Evolutionary conservation across 2,888 invertebrate species (phyloP), one percentile per base, ranked within the genome.

Genomic region (Lapara coniferarum): DNA sequence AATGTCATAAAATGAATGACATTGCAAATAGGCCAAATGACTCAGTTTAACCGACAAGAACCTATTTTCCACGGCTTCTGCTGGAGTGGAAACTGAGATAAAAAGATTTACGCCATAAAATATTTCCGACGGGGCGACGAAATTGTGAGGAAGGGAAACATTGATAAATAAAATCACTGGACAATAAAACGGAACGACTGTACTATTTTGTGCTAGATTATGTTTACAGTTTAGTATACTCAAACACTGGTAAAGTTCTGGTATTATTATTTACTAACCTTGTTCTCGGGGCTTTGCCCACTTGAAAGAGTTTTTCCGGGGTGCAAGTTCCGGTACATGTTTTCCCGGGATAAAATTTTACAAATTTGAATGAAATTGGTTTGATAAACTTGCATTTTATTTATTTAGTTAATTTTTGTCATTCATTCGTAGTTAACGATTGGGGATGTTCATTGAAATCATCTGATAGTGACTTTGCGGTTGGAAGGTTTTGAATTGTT

Each of bases 31-130:
- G 7, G 16, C 51, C 16, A 68, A 58, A 58, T 68, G 52, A 70
- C 66, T 57, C 59, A 55, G 66, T 67, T 37, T 70, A 73, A 75
- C 71, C 72, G 72, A 72, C 73, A 74, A 71, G 80, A 77, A 78
- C 72, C 72, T 75, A 72, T 77, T 75, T 72, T 70, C 68, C 73
- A 70, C 68, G 72, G 73, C 74, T 76, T 79, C 72, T 78, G 81
- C 76, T 80, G 79, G 85, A 82, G 84, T 92, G 92, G 89, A 89
- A 91, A 85, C 81, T 66, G 78, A 79, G 92, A 92, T 92, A 92
- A 91, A 90, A 78, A 85, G 90, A 88, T 91, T 90, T 86, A 76
- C 79, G 80, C 79, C 85, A 87, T 91, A 89, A 91, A 89, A 88
- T 77, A 81, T 82, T 83, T 78, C 74, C 76, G 72, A 72, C 73